phyloP scores from a whole-genome alignment of 2,888 invertebrate species.

The Gryllus longicercus region DNA sequence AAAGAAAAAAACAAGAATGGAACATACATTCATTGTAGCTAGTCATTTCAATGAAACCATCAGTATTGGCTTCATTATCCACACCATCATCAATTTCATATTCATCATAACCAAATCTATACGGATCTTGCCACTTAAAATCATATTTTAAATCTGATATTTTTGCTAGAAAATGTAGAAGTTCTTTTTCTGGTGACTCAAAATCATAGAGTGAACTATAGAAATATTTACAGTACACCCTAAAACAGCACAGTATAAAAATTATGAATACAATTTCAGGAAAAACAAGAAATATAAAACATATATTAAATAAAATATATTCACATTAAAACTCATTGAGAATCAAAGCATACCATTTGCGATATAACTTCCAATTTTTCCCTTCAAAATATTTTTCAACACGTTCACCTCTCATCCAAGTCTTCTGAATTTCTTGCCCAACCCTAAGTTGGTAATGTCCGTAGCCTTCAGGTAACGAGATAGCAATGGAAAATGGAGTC shows the following conservation, averaged over 20 bases:
- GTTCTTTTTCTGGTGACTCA: constrained; percentile 67
- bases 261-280: too few species aligned
- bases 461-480: constrained; percentile 76
- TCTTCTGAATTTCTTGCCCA: constrained; percentile 55
- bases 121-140: constrained; percentile 65
- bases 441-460: constrained; percentile 73
- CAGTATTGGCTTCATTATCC: not conserved
- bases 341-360: constrained; percentile 64
- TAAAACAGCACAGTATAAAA: constrained; percentile 41
- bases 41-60: not conserved
- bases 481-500: constrained; percentile 83
- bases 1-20: too few species aligned
- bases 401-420: constrained; percentile 31
- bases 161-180: constrained; percentile 69
- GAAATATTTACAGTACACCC: constrained; percentile 86
- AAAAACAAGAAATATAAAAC: too few species aligned
- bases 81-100: constrained; percentile 40
- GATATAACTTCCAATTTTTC: constrained; percentile 74
- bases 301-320: not conserved
- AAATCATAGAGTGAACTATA: constrained; percentile 75
- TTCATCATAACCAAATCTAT: constrained; percentile 46
- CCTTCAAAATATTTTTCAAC: constrained; percentile 70
- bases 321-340: not conserved
- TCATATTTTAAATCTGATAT: constrained; percentile 51
- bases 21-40: not conserved